Evolutionary conservation across 1,140 invertebrate species (phyloP).

Genomic region (Halesus radiatus): DNA sequence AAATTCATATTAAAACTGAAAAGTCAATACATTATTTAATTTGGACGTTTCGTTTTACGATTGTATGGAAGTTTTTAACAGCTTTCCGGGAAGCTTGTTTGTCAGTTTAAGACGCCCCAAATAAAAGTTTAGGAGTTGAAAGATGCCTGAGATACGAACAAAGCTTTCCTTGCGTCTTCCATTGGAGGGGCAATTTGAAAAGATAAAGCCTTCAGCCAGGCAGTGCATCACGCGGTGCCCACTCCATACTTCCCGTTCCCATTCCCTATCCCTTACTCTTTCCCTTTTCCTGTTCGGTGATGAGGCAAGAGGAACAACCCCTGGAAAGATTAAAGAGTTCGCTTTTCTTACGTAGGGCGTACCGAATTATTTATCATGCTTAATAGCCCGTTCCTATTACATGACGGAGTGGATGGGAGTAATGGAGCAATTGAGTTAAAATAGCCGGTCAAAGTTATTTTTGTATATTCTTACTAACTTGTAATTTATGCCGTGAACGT

Average conservation of each 20-base stretch:
- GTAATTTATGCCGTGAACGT: too few species aligned
- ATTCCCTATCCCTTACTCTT: not conserved
- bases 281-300: not conserved
- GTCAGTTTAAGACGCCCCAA: not conserved
- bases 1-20: too few species aligned
- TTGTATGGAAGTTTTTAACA: not conserved
- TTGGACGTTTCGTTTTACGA: not conserved
- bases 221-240: slow-evolving; percentile 13
- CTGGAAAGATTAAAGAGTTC: too few species aligned
- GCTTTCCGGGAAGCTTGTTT: not conserved
- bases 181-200: slow-evolving; percentile 31
- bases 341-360: too few species aligned
- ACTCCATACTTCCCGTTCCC: not conserved
- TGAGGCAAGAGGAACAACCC: not conserved
- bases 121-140: slow-evolving; percentile 14
- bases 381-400: too few species aligned
- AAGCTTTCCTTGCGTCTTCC: slow-evolving; percentile 16
- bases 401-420: too few species aligned
- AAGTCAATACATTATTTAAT: not conserved
- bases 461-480: too few species aligned
- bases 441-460: too few species aligned
- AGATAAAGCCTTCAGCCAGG: slow-evolving; percentile 30
- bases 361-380: too few species aligned
- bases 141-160: slow-evolving; percentile 14
- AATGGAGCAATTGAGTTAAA: too few species aligned